Evolutionary conservation across 2,113 vertebrate genomes (phyloP).

Genomic region (Mionectes macconnelli): DNA sequence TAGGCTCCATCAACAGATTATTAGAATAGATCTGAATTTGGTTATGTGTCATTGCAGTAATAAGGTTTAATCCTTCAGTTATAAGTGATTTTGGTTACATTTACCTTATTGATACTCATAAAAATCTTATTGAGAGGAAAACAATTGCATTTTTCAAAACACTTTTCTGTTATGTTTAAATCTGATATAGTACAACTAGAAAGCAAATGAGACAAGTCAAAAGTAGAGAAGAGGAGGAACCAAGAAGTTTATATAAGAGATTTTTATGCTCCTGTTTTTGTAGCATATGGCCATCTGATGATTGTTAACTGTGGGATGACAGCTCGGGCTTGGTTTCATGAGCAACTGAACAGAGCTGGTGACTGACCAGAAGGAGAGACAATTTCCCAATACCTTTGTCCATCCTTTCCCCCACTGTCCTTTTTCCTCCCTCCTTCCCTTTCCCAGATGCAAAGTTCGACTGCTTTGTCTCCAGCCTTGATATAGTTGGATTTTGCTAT

Average conservation of each 20-base stretch:
- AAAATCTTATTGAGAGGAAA: neutral
- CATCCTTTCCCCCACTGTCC: neutral
- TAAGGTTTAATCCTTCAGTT: neutral
- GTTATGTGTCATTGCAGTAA: neutral
- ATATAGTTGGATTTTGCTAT: neutral
- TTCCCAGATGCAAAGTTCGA: neutral
- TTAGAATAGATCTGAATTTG: neutral
- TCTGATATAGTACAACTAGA: neutral
- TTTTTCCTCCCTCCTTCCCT: neutral
- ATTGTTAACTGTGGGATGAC: neutral
- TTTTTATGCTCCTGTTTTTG: neutral
- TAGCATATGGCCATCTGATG: neutral
- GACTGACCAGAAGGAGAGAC: neutral
- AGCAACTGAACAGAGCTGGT: neutral
- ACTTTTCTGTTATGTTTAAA: neutral
- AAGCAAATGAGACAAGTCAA: neutral
- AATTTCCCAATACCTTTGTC: neutral
- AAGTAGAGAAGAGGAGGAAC: neutral
- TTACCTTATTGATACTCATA: neutral
- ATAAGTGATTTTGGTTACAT: neutral
- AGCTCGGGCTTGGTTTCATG: neutral
- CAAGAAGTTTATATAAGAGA: neutral
- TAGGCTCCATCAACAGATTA: neutral
- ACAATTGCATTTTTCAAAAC: neutral
- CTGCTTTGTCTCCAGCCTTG: neutral